A percentile compares a stretch with the other conserved stretches of the same genome.
Conservation (phyloP, 2,113 vertebrate genomes). For the Aspiorhynchus laticeps region DNA sequence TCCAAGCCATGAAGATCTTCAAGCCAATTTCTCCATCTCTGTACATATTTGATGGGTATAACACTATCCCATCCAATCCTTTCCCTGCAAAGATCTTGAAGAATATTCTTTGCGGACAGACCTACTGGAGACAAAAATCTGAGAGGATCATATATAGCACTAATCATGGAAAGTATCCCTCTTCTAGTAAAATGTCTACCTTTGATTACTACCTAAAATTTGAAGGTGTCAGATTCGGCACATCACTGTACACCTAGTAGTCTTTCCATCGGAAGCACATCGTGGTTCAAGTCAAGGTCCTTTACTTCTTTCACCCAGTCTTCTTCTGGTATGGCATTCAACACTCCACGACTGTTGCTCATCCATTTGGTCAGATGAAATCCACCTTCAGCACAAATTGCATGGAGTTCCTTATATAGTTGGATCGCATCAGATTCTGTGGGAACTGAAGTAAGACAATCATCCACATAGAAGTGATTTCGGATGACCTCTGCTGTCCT, state of each 20-base stretch:
- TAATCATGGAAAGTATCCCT: neutral
- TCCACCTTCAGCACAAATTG: too few species aligned
- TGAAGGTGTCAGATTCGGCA: conserved; percentile 9
- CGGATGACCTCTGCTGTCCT: neutral
- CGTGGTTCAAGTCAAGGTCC: neutral
- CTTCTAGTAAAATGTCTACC: neutral
- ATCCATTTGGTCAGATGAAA: too few species aligned
- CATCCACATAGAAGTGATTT: neutral
- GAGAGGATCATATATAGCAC: conserved; percentile 34
- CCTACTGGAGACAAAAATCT: conserved; percentile 9
- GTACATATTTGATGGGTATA: neutral
- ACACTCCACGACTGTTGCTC: too few species aligned
- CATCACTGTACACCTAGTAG: conserved; percentile 27
- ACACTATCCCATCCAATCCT: neutral
- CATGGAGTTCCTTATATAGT: too few species aligned
- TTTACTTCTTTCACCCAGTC: neutral
- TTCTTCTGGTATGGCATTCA: too few species aligned
- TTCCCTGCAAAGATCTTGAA: neutral
- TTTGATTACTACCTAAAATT: neutral
- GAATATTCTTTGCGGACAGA: neutral
- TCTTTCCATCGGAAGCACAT: neutral
- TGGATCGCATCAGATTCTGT: too few species aligned
- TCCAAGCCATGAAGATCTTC: neutral
- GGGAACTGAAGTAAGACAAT: too few species aligned
- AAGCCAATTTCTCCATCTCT: neutral